Base-by-base conservation (phyloP, 1,140 invertebrate genomes). In the Armadillidium nasatum region DNA sequence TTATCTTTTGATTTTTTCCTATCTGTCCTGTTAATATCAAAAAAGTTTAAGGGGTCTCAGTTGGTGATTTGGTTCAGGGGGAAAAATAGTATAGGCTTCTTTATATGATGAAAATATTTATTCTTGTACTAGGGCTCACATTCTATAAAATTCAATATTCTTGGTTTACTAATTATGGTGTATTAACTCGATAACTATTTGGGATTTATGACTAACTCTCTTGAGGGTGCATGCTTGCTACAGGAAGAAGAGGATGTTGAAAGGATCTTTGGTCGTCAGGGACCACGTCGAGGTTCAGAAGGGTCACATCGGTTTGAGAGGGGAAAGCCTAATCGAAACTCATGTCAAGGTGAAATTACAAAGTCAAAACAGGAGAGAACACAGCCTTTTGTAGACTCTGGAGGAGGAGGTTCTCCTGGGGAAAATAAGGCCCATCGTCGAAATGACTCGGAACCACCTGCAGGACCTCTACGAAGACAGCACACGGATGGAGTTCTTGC, bases 371-470 rank as follows among this genome's bases (percentile, higher is more conserved):
- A 44, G 73, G 23, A 60, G 72, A 11, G 15, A 23, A 54, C 46
- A 15, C 44, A 21, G 13, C 13, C 13, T 23, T 71, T 3, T 4
- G 69, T n/a, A 23, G 69, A 71, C 11, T 22, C 69, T n/a, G 68
- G 43, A 67, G 23, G 11, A 71, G 7, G 44, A 68, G 43, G 21
- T 4, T 44, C 23, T 60, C 60, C 54, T n/a, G 22, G 43, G 68
- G 44, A 68, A 19, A 69, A 72, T n/a, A 70, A 77, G 44, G 76
- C 67, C 54, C 82, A 82, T 67, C 75, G 82, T 13, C 80, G 82
- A 66, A 82, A 82, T 46, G 82, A 82, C 22, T 60, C 50, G 3
- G 11, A 19, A 50, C 76, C 79, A 11, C 54, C 76, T 33, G 15
- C 77, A 7, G 80, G 75, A 0, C 71, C 74, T 11, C 74, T 81